Percentiles rank a stretch among this genome's conserved stretches.
Conservation (phyloP, 2,113 vertebrate genomes). For the Passer domesticus region DNA sequence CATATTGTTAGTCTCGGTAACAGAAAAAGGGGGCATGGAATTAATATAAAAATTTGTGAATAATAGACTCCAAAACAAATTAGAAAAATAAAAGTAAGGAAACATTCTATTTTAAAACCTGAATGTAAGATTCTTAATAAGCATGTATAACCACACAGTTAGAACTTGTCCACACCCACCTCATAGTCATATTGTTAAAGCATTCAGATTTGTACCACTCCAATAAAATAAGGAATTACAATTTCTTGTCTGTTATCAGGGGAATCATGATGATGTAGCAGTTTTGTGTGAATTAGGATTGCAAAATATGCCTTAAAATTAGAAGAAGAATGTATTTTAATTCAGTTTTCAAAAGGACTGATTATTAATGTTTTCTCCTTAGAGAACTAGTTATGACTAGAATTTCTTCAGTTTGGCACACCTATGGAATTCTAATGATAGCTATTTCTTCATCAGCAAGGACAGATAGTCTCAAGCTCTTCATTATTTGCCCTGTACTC, state of each 20-base stretch:
- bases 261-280: not conserved
- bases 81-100: not conserved
- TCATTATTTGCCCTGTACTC: not conserved
- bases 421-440: not conserved
- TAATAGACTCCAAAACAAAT: not conserved
- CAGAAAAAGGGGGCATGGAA: not conserved
- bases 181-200: not conserved
- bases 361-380: not conserved
- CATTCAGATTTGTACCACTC: not conserved
- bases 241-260: not conserved
- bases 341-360: not conserved
- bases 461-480: not conserved
- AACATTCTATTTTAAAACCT: not conserved
- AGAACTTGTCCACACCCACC: not conserved
- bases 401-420: not conserved
- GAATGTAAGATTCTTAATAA: not conserved
- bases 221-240: not conserved
- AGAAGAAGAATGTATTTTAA: not conserved
- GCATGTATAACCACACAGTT: not conserved
- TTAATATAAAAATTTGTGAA: not conserved
- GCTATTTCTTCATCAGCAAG: not conserved
- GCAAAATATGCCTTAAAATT: not conserved
- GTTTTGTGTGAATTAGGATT: not conserved
- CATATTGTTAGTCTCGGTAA: not conserved
- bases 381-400: not conserved